Evolutionary conservation across 2,797 vertebrate species (phyloP), one percentile per base, ranked within the genome.

Genomic region (Sebastes steindachneri): DNA sequence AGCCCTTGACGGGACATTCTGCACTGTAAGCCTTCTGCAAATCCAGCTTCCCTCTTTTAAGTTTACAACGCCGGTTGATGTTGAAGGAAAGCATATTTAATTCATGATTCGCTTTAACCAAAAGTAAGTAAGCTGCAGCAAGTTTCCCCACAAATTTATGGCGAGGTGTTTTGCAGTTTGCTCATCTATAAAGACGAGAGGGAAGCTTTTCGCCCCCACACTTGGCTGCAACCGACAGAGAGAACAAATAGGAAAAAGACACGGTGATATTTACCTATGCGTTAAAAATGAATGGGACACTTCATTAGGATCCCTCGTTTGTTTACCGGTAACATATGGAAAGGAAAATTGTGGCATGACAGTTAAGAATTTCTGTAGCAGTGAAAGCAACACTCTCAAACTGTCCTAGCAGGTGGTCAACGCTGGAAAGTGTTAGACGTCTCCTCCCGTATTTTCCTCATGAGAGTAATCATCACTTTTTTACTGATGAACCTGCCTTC

Each of bases 161-260:
- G 41, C 14, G 73, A 87, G 87, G 75, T 83, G 82, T 89, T 68
- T 82, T 70, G 68, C 70, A 66, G 84, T 88, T 79, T 75, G 68
- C 77, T 75, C 74, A 48, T 82, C 80, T 88, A 63, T 77, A 82
- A 89, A 85, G 70, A 77, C 64, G 17, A 59, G 15, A 54, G 72
- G 82, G 76, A 88, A 70, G 85, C 73, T 85, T 85, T 81, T 45
- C 41, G 41, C 23, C 9, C 60, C 70, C 73, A 79, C 67, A 26
- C 82, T 80, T 77, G 69, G 80, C 83, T 80, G 71, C 55, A 21
- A 29, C 45, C 86, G 84, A 85, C 88, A 73, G 84, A 69, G 86
- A 75, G 88, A 85, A 91, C 77, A 88, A 93, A 91, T 82, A 85
- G 88, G 88, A 91, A 92, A 92, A 89, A 87, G 86, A 89, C 77